Conservation (phyloP, 37 sponge, comb jelly and placozoan genomes). For the Diacarnus erythraeanus region DNA sequence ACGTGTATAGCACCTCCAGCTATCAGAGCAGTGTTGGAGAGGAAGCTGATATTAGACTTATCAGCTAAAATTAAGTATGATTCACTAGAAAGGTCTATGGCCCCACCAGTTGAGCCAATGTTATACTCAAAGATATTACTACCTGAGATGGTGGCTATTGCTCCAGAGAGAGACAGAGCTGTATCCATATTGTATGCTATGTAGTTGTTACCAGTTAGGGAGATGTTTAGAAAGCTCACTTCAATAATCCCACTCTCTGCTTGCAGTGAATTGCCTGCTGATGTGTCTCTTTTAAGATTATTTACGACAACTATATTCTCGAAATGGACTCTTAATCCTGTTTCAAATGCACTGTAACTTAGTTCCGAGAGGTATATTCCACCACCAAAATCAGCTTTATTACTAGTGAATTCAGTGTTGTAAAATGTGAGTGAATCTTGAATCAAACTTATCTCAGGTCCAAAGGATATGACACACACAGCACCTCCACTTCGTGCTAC, state of each 20-base stretch:
- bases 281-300: not conserved
- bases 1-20: slow-evolving; percentile 46
- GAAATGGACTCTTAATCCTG: slow-evolving; percentile 7
- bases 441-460: slow-evolving; percentile 2
- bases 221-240: slow-evolving; percentile 1
- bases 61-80: slow-evolving; percentile 34
- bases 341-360: slow-evolving; percentile 31
- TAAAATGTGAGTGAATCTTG: slow-evolving; percentile 14
- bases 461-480: slow-evolving; percentile 16
- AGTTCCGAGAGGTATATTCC: slow-evolving; percentile 18
- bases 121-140: slow-evolving; percentile 10
- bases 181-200: not conserved
- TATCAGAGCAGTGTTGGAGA: slow-evolving; percentile 4
- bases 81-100: slow-evolving; percentile 5
- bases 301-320: slow-evolving; percentile 5
- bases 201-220: slow-evolving; percentile 1
- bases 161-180: slow-evolving; percentile 1
- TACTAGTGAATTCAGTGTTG: slow-evolving; percentile 11
- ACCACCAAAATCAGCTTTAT: slow-evolving; percentile 15
- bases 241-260: not conserved
- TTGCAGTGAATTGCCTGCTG: not conserved
- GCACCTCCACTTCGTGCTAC: slow-evolving; percentile 3
- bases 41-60: slow-evolving; percentile 6
- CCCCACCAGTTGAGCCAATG: slow-evolving; percentile 42
- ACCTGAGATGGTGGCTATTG: not conserved